Evolutionary conservation across 2,113 vertebrate genomes (phyloP), one percentile per base, ranked within the genome.

Genomic region (Trichechus manatus): DNA sequence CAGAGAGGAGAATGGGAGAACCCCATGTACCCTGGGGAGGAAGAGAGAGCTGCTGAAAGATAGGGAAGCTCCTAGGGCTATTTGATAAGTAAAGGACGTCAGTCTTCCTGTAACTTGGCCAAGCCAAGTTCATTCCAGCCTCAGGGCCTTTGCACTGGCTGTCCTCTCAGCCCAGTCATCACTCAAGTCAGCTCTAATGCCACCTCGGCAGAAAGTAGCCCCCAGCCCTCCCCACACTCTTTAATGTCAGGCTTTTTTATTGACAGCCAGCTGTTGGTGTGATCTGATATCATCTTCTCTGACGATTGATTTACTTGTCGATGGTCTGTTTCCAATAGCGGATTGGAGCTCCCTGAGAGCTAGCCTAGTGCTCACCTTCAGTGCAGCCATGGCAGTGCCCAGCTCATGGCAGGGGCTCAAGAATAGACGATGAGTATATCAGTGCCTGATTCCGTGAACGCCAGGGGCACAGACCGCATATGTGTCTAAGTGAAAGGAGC

Each of bases 11-110:
- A n/a, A 8, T 22, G n/a, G 31, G n/a, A 47, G 14, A 75, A 53
- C 31, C 27, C 15, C 27, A 39, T 2, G 23, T 13, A 27, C 50
- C 27, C 1, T 0, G 1, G 14, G 27, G 33, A n/a, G 17, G 10
- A 36, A 11, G 47, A 31, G 42, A 56, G 47, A 2, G 61, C n/a
- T 56, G 77, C 23, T 64, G 77, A 56, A 56, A 47, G n/a, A 23
- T 14, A 47, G 20, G 50, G 72, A 47, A 75, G 42, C 31, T 22
- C 31, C 33, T 53, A 17, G 42, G 22, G 59, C 72, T 74, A 11
- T 36, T 74, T 53, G 29, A 27, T 6, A 61, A 74, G 25, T 36
- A 31, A 50, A 77, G 42, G 9, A 31, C 39, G 13, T 64, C 31
- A 6, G 19, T 56, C 17, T 70, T 29, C 8, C 31, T 81, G n/a